Evolutionary conservation across 2,888 invertebrate species (phyloP).

Genomic region (Tinea semifulvella): DNA sequence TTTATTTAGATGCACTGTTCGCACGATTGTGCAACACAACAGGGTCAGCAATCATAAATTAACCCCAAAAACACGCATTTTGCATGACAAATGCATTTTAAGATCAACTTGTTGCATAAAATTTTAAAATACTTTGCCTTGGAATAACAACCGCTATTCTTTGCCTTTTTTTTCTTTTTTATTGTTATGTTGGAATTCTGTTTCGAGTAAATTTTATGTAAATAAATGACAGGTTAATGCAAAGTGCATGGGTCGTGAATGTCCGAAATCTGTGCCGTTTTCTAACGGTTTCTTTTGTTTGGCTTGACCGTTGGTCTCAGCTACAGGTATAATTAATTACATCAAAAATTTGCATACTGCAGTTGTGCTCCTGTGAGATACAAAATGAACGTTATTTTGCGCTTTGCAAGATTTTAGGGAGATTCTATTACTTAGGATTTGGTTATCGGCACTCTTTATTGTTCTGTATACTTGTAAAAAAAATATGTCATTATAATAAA

Average conservation of each 20-base stretch:
- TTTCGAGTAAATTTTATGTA: not conserved
- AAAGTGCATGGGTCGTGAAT: too few relatives aligned
- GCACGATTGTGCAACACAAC: not conserved
- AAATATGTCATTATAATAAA: too few relatives aligned
- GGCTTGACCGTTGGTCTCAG: conserved; percentile 32
- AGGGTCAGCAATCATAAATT: conserved; percentile 34
- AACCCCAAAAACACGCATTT: conserved; percentile 32
- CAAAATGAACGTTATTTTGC: too few relatives aligned
- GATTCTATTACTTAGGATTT: too few relatives aligned
- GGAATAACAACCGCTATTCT: too few relatives aligned
- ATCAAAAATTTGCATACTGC: conserved; percentile 19
- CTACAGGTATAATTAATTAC: conserved; percentile 26
- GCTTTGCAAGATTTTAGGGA: too few relatives aligned
- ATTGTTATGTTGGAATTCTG: too few relatives aligned
- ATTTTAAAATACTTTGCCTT: too few relatives aligned
- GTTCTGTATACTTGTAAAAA: too few relatives aligned
- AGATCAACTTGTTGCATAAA: not conserved
- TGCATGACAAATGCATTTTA: conserved; percentile 36
- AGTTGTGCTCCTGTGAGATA: not conserved
- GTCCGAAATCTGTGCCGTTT: too few relatives aligned
- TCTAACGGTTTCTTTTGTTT: conserved; percentile 38
- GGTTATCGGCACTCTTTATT: too few relatives aligned
- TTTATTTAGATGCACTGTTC: not conserved
- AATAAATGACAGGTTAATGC: not conserved
- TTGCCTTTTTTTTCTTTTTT: not conserved